Conservation (phyloP, 2,113 vertebrate species). For the Dryoscopus gambensis region DNA sequence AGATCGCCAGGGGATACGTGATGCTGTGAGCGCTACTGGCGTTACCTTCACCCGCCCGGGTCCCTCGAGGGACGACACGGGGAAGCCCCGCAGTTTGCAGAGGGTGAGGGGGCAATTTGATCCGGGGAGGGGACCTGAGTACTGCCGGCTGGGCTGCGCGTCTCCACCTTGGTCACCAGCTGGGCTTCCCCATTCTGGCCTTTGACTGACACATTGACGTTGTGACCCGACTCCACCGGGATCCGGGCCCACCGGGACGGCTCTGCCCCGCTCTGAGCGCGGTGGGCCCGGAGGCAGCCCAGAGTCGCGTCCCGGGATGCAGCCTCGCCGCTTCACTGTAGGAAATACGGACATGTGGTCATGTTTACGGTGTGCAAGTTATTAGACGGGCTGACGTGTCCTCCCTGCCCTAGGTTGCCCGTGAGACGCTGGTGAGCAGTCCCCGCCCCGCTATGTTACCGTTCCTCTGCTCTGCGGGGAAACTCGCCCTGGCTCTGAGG, state of each 20-base stretch:
- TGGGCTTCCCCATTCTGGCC: neutral
- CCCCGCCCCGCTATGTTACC: neutral
- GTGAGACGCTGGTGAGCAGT: neutral
- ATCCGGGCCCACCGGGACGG: neutral
- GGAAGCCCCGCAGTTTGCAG: fast-evolving
- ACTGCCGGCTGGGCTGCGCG: neutral
- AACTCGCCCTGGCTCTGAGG: neutral
- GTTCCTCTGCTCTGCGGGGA: neutral
- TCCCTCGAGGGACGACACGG: neutral
- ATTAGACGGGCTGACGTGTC: neutral
- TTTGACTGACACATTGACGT: too few species aligned
- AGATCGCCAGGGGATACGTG: fast-evolving
- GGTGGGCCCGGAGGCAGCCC: neutral
- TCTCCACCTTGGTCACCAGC: neutral
- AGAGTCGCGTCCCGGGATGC: fast-evolving
- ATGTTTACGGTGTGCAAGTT: neutral
- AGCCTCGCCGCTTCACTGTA: neutral
- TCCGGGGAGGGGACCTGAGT: fast-evolving
- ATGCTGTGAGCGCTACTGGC: neutral
- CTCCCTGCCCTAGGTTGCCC: neutral
- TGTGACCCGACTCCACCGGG: neutral
- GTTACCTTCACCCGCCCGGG: too few species aligned
- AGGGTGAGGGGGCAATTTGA: fast-evolving
- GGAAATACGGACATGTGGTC: neutral
- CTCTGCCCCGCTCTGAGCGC: neutral